These are phyloP conservation scores for Triops longicaudatus DNA, from an alignment of 1,140 invertebrate genomes.

Conservation along the genomic window DNA sequence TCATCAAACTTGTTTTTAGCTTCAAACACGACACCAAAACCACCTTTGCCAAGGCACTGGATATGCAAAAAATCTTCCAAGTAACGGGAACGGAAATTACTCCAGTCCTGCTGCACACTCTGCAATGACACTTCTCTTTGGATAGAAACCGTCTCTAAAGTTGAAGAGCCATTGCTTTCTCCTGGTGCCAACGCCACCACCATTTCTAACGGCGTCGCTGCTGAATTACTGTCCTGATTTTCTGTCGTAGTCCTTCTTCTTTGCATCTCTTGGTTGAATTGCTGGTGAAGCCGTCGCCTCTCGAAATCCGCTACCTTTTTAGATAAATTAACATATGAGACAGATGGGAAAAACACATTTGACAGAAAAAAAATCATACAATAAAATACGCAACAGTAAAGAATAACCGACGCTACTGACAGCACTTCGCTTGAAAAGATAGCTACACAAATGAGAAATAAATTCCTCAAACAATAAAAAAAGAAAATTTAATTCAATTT, in stretches of 20 bases:
- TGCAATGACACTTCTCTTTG: background rate
- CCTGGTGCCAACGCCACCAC: background rate
- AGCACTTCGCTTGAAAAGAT: too few species aligned
- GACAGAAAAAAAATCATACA: too few species aligned
- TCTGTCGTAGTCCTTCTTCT: background rate
- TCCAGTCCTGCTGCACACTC: background rate
- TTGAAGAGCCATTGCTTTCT: background rate
- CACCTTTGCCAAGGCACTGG: constrained; percentile 79
- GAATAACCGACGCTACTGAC: too few species aligned
- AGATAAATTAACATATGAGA: too few species aligned
- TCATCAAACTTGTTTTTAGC: constrained; percentile 91
- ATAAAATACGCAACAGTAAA: too few species aligned
- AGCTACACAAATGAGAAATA: too few species aligned
- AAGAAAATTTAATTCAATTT: background rate
- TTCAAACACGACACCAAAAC: constrained; percentile 95
- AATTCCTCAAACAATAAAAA: background rate
- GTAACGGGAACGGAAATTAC: constrained; percentile 56
- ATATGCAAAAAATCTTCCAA: constrained; percentile 77
- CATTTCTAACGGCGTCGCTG: background rate
- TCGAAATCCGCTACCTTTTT: background rate
- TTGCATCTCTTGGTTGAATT: constrained; percentile 1
- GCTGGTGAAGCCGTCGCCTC: background rate
- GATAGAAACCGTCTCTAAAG: background rate
- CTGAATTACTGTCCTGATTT: background rate
- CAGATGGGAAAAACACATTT: too few species aligned